Conservation (phyloP, 1,140 invertebrate genomes). For the Argopecten irradians region DNA sequence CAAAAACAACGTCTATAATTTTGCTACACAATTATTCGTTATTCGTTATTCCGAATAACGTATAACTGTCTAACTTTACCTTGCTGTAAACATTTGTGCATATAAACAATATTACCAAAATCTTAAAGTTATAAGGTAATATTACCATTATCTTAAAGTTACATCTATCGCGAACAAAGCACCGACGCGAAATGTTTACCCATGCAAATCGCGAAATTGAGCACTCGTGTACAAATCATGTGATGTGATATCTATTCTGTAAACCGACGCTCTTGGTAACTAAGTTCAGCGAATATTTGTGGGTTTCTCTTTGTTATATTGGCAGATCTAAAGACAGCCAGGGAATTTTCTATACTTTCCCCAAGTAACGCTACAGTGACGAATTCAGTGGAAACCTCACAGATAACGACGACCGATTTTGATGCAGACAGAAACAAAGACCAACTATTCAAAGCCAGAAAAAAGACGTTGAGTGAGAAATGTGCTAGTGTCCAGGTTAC, state of each 20-base stretch:
- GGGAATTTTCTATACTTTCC: background rate
- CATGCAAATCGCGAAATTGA: background rate
- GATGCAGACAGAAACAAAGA: background rate
- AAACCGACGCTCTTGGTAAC: no score
- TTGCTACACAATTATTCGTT: no score
- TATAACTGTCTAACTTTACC: no score
- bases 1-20: no score
- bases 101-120: no score
- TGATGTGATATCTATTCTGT: no score
- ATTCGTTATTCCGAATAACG: no score
- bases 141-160: no score
- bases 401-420: background rate
- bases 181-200: background rate
- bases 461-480: background rate
- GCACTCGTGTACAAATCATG: no score
- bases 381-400: background rate
- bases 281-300: background rate
- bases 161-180: no score
- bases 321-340: background rate
- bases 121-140: no score
- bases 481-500: background rate
- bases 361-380: background rate
- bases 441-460: background rate
- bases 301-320: slow-evolving; percentile 1
- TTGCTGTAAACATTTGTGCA: no score